Conservation (phyloP, 1,140 invertebrate species). For the Drosophila miranda region DNA sequence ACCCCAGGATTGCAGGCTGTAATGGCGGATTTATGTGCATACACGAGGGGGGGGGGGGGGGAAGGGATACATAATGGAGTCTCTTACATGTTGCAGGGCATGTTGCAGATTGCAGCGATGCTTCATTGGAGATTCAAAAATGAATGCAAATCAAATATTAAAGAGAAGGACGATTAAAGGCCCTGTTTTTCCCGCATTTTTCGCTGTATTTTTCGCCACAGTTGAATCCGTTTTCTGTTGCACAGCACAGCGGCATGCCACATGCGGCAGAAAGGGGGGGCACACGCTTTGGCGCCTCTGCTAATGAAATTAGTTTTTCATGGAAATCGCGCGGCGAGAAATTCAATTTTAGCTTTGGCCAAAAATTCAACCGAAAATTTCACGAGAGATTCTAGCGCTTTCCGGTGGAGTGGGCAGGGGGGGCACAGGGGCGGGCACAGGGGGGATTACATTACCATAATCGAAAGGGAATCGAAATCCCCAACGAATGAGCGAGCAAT, state of each 20-base stretch:
- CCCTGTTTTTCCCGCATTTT: too few species aligned
- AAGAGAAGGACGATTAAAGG: too few species aligned
- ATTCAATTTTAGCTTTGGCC: conserved; percentile 53
- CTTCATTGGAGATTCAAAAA: too few species aligned
- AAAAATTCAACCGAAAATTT: conserved; percentile 62
- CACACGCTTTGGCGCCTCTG: conserved; percentile 13
- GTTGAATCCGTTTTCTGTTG: conserved; percentile 12
- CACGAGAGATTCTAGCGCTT: neutral
- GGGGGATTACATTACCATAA: conserved; percentile 63
- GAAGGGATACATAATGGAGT: neutral
- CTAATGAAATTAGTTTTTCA: conserved; percentile 70
- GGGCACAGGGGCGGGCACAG: neutral
- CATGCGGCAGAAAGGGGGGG: neutral
- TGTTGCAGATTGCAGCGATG: neutral
- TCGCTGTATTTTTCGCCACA: too few species aligned
- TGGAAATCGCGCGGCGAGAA: conserved; percentile 44
- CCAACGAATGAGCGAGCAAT: too few species aligned
- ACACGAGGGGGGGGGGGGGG: neutral
- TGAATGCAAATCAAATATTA: too few species aligned
- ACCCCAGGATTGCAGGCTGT: conserved; percentile 34
- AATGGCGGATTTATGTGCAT: conserved; percentile 69
- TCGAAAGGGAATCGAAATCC: conserved; percentile 5
- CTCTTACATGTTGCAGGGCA: neutral
- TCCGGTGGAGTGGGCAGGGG: neutral
- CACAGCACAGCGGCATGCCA: conserved; percentile 3